Evolutionary conservation across 35 echinoderm and acorn worm genomes (phyloP).

Genomic region (Acanthaster planci): DNA sequence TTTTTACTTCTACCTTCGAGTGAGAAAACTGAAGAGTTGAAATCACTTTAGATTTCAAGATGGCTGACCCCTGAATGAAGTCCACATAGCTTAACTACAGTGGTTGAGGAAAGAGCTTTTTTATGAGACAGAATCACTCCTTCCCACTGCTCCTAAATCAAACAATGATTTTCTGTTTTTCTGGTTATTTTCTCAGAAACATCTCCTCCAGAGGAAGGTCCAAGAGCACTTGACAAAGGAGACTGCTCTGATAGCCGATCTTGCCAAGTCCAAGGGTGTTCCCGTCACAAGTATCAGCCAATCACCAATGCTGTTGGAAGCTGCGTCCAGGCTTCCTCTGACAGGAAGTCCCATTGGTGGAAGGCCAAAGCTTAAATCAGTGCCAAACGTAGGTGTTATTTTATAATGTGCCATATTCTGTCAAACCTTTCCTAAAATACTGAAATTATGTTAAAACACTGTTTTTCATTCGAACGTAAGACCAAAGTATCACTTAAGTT

Average conservation of each 20-base stretch:
- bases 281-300: conserved; percentile 9
- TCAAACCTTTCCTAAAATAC: too few species aligned
- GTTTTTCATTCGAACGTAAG: too few species aligned
- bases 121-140: too few species aligned
- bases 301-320: background rate
- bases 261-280: conserved; percentile 37
- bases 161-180: background rate
- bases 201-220: conserved; percentile 2
- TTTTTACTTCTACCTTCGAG: too few species aligned
- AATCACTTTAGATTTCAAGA: too few species aligned
- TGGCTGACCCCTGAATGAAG: too few species aligned
- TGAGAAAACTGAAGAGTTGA: too few species aligned
- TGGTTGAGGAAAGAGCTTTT: too few species aligned
- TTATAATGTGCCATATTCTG: background rate
- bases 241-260: background rate
- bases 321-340: background rate
- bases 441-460: too few species aligned
- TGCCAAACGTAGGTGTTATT: background rate
- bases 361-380: conserved; percentile 8
- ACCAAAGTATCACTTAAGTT: too few species aligned
- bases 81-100: too few species aligned
- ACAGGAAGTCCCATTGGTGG: background rate
- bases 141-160: too few species aligned
- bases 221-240: background rate
- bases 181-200: background rate